Conservation (phyloP, 2,888 invertebrate genomes). For the Acanthopleura granulata region DNA sequence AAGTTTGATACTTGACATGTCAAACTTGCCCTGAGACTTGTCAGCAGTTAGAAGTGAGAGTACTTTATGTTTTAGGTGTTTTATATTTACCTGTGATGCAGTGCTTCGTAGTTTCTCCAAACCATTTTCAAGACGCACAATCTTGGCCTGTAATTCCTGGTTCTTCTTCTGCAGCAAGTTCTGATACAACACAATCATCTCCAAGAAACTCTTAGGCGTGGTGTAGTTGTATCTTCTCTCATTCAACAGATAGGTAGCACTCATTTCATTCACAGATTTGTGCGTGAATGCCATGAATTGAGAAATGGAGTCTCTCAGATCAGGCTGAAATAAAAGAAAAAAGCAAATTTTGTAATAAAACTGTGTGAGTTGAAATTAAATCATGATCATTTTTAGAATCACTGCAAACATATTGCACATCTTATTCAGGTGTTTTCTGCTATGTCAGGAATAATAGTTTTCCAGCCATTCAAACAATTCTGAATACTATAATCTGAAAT, state of each 20-base stretch:
- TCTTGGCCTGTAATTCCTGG: constrained; percentile 87
- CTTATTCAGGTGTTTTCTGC: too few relatives aligned
- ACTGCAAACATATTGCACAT: too few relatives aligned
- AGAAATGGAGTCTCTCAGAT: constrained; percentile 86
- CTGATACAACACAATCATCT: constrained; percentile 92
- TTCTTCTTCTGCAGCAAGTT: constrained; percentile 88
- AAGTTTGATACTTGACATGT: too few relatives aligned
- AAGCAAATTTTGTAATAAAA: not conserved
- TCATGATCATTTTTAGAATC: too few relatives aligned
- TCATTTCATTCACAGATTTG: constrained; percentile 91
- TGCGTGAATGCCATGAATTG: constrained; percentile 96
- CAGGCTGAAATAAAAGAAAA: constrained; percentile 71
- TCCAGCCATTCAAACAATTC: too few relatives aligned
- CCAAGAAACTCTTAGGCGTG: constrained; percentile 96
- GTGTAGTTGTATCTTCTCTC: constrained; percentile 97
- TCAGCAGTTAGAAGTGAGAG: not conserved
- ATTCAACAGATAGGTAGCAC: constrained; percentile 87
- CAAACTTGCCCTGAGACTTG: too few relatives aligned
- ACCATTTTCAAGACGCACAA: constrained; percentile 91
- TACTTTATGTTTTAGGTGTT: not conserved
- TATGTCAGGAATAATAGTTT: too few relatives aligned
- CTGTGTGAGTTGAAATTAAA: not conserved
- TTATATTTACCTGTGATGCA: constrained; percentile 82
- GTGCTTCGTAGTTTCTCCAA: constrained; percentile 91
- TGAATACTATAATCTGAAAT: not conserved